Base-by-base conservation (phyloP, 1,140 invertebrate species). In the Pogonomyrmex californicus region DNA sequence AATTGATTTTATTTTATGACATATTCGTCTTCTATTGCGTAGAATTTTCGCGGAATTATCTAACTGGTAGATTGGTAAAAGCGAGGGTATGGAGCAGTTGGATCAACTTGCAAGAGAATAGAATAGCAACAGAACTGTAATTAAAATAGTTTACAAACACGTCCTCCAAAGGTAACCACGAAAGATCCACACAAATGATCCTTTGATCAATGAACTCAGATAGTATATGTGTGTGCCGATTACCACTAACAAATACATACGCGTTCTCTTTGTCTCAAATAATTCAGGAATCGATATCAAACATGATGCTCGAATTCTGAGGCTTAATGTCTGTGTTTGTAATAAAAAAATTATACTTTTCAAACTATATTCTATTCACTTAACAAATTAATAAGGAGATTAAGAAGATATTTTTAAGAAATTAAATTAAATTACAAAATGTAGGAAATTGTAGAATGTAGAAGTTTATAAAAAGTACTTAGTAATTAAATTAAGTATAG, bases 81-180 rank as follows among this genome's bases (percentile, higher is more conserved):
- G 56, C 79, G 62, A 38, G 66, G 73, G 68, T 36, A 75, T 38
- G 23, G 14, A 23, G n/a, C 79, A 73, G 33, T 44, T 38, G 54
- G 38, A 83, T 75, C 41, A 75, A 73, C 68, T 83, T 71, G 51
- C 54, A 82, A 76, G 66, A 77, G 77, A 82, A 81, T 81, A 68
- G 78, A 82, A 79, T 85, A 79, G 78, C 73, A 87, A 85, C 88
- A 88, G 86, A 75, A 65, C 65, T 75, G 90, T 93, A 93, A 92
- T 94, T 93, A 95, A 94, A 94, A 94, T 94, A 94, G 93, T 92
- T 94, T 91, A 88, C 86, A 87, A 92, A 88, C 88, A 78, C 70
- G 75, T 76, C 83, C 79, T 87, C 49, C n/a, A 85, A 87, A 85
- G 71, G 85, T 54, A 73, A 62, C 81, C 54, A 5, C 70, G 71